Percentiles rank a stretch among this genome's conserved stretches.
These are phyloP conservation scores for Girardinichthys multiradiatus DNA, from an alignment of 2,113 vertebrate species.

Conservation along the genomic window DNA sequence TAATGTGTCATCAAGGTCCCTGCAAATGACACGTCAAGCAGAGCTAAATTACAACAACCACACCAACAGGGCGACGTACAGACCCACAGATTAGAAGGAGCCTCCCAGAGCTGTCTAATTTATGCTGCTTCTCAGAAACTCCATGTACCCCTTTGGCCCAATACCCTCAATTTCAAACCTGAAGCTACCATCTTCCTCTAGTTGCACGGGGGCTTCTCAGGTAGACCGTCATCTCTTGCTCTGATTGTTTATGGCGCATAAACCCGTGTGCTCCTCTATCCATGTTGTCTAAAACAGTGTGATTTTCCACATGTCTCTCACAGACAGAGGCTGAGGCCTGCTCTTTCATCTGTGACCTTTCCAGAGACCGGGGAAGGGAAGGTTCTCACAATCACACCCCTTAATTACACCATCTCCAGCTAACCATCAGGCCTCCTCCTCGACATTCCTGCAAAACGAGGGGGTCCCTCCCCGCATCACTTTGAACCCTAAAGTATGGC, in stretches of 20 bases:
- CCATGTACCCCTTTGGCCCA: slow-evolving; percentile 49
- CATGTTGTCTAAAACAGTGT: slow-evolving; percentile 1
- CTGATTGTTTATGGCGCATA: slow-evolving; percentile 17
- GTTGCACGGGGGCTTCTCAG: slow-evolving; percentile 25
- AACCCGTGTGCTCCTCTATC: neutral
- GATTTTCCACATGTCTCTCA: slow-evolving; percentile 53
- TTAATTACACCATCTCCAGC: slow-evolving; percentile 81
- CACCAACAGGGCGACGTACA: slow-evolving; percentile 67
- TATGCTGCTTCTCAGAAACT: slow-evolving; percentile 69
- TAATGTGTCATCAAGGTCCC: slow-evolving; percentile 69
- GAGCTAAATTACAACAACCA: slow-evolving; percentile 76
- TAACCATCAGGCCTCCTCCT: slow-evolving; percentile 76
- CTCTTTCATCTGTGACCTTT: slow-evolving; percentile 78
- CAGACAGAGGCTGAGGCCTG: slow-evolving; percentile 48
- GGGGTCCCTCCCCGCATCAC: slow-evolving; percentile 72
- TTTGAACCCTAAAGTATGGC: slow-evolving; percentile 78
- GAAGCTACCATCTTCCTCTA: slow-evolving; percentile 16
- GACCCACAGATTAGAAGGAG: slow-evolving; percentile 80
- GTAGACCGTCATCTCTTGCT: slow-evolving; percentile 32
- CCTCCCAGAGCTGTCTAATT: slow-evolving; percentile 73
- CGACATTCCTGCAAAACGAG: slow-evolving; percentile 75
- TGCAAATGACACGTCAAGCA: slow-evolving; percentile 77
- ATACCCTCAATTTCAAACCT: slow-evolving; percentile 38
- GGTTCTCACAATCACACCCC: slow-evolving; percentile 80
- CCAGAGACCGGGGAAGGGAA: slow-evolving; percentile 70